phyloP scores from a whole-genome alignment of 2,888 invertebrate species.

The Ashinkailepas kermadecensis region DNA sequence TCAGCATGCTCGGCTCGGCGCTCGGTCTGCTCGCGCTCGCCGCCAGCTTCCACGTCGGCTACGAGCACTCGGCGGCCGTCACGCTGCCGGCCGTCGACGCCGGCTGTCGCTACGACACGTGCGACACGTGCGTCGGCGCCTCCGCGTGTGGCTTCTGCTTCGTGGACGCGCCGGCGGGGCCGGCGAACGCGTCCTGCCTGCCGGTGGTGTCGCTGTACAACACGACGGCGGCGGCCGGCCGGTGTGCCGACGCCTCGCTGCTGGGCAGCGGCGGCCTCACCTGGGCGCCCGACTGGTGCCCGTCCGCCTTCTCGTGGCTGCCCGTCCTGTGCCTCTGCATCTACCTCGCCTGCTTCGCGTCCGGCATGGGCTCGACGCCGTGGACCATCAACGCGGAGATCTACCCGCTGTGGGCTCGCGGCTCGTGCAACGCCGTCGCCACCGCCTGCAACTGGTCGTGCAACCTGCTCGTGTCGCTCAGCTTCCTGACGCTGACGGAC shows the following conservation, averaged over 20 bases:
- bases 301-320: constrained; percentile 43
- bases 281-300: constrained; percentile 39
- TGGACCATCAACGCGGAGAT: constrained; percentile 52
- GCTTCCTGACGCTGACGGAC: constrained; percentile 46
- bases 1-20: constrained; percentile 40
- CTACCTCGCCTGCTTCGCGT: constrained; percentile 48
- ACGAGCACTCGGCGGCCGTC: constrained; percentile 42
- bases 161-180: not conserved
- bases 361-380: constrained; percentile 50
- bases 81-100: constrained; percentile 39
- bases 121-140: constrained; percentile 30
- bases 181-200: not conserved
- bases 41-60: constrained; percentile 43
- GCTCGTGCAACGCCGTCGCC: constrained; percentile 45
- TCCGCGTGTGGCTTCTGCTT: constrained; percentile 41
- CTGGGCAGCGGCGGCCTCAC: constrained; percentile 21
- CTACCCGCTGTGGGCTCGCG: constrained; percentile 49
- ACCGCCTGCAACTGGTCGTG: constrained; percentile 48
- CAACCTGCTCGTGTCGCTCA: constrained; percentile 48
- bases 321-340: constrained; percentile 43
- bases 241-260: not conserved
- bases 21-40: constrained; percentile 42
- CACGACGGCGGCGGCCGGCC: not conserved
- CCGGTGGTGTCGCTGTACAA: not conserved
- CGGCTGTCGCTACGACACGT: constrained; percentile 44